A percentile compares a stretch with the other conserved stretches of the same genome.
Conservation (phyloP, 1,140 invertebrate species). For the Trachymyrmex septentrionalis region DNA sequence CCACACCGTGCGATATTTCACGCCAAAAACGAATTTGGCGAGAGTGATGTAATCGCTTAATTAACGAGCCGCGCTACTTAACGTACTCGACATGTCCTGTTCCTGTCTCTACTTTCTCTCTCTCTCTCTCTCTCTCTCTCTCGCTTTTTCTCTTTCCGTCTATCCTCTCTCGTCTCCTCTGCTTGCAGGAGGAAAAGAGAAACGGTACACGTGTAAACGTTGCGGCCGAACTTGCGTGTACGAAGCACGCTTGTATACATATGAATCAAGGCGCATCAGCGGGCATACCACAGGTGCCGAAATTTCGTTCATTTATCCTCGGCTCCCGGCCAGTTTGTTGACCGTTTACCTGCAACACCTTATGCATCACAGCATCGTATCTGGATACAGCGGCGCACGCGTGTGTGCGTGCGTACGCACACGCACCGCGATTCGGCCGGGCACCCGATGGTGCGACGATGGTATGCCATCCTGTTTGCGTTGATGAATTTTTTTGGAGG, state of each 20-base stretch:
- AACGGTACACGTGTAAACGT: conserved; percentile 65
- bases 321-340: conserved; percentile 64
- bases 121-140: background rate
- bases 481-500: conserved; percentile 50
- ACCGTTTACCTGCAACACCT: conserved; percentile 72
- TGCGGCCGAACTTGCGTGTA: conserved; percentile 46
- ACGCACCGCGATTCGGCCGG: conserved; percentile 1
- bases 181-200: background rate
- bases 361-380: conserved; percentile 56
- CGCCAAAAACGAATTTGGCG: conserved; percentile 51
- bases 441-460: conserved; percentile 10
- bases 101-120: background rate
- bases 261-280: conserved; percentile 67
- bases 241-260: conserved; percentile 62
- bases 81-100: conserved; percentile 45
- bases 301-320: conserved; percentile 77
- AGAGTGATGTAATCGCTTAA: conserved; percentile 70
- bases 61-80: conserved; percentile 61
- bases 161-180: background rate
- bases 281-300: conserved; percentile 69
- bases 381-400: conserved; percentile 17
- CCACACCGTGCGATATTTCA: conserved; percentile 62
- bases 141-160: background rate
- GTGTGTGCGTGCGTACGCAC: background rate
- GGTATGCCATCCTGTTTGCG: conserved; percentile 48